A percentile compares a stretch with the other conserved stretches of the same genome.
phyloP scores from a whole-genome alignment of 1,140 invertebrate genomes.

The Lysiphlebus fabarum region DNA sequence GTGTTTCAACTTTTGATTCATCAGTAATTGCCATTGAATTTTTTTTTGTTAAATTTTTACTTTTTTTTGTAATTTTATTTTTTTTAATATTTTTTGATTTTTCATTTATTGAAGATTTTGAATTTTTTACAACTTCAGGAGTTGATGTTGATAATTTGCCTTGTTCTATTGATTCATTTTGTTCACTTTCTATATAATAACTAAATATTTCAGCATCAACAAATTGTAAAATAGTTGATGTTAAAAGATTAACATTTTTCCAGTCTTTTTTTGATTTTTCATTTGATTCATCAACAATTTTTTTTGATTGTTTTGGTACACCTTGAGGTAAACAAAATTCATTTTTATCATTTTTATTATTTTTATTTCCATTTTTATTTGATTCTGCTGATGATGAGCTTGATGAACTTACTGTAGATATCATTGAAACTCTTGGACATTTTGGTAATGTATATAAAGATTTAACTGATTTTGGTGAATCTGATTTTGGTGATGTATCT shows the following conservation, averaged over 20 bases:
- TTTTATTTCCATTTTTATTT: slow-evolving; percentile 32
- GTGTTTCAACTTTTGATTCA: slow-evolving; percentile 21
- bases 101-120: slow-evolving; percentile 4
- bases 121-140: slow-evolving; percentile 32
- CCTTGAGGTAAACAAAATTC: slow-evolving; percentile 39
- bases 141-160: slow-evolving; percentile 38
- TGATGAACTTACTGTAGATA: slow-evolving; percentile 44
- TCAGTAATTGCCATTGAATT: not conserved
- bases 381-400: slow-evolving; percentile 44
- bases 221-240: slow-evolving; percentile 33
- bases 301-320: slow-evolving; percentile 36
- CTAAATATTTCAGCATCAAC: slow-evolving; percentile 32
- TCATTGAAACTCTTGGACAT: slow-evolving; percentile 36
- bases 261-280: slow-evolving; percentile 40
- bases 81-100: slow-evolving; percentile 33
- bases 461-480: slow-evolving; percentile 40
- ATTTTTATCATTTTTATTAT: slow-evolving; percentile 23
- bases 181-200: slow-evolving; percentile 29
- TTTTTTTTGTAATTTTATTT: slow-evolving; percentile 21
- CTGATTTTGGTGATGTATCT: slow-evolving; percentile 44
- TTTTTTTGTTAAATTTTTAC: slow-evolving; percentile 23
- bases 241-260: slow-evolving; percentile 41
- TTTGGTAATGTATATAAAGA: slow-evolving; percentile 35
- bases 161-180: slow-evolving; percentile 24
- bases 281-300: slow-evolving; percentile 28